Percentiles rank a stretch among this genome's conserved stretches.
These are phyloP conservation scores for Saccostrea cuccullata DNA, from an alignment of 1,140 invertebrate species.

Conservation along the genomic window DNA sequence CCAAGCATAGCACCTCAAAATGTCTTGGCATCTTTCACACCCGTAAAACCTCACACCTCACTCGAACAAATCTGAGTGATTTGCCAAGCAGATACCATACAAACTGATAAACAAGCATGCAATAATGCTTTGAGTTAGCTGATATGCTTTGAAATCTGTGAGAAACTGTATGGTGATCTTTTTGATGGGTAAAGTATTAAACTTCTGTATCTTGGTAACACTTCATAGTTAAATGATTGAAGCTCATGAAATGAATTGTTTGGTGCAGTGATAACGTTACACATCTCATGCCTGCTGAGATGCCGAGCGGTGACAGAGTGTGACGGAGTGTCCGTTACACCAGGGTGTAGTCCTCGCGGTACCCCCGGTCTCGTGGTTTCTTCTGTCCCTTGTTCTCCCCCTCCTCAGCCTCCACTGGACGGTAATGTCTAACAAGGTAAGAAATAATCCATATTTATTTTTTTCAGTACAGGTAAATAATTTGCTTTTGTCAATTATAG, in stretches of 20 bases:
- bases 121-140: neutral
- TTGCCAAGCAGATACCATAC: constrained; percentile 13
- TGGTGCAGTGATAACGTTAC: neutral
- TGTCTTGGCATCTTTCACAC: constrained; percentile 32
- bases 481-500: neutral
- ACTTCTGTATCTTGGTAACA: neutral
- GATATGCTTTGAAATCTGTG: constrained; percentile 11
- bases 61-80: neutral
- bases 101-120: neutral
- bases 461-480: neutral
- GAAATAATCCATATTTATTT: constrained; percentile 17
- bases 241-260: neutral
- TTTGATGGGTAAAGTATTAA: constrained; percentile 14
- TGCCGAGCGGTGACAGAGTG: neutral
- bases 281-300: constrained; percentile 24
- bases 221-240: neutral
- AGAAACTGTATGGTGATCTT: neutral
- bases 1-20: constrained; percentile 28
- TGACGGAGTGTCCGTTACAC: constrained; percentile 40
- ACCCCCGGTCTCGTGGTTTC: constrained; percentile 59
- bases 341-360: constrained; percentile 70
- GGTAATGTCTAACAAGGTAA: constrained; percentile 63
- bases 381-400: constrained; percentile 32
- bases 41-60: constrained; percentile 16
- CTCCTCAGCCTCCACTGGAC: constrained; percentile 64